Conservation (phyloP, 2,888 invertebrate genomes). For the Carterocephalus palaemon region DNA sequence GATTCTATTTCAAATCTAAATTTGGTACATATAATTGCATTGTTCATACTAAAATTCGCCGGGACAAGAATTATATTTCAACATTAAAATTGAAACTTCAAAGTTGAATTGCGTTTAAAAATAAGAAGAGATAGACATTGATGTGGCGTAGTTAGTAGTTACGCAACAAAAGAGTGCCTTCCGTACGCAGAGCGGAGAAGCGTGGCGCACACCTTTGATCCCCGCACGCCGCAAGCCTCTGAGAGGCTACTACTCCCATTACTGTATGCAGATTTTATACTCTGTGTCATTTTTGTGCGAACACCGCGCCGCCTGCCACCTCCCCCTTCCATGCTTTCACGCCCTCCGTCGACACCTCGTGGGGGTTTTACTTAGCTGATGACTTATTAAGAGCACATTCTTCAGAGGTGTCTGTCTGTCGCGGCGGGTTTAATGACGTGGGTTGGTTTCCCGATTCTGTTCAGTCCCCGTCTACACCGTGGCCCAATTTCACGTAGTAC, state of each 20-base stretch:
- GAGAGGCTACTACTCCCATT: conserved; percentile 66
- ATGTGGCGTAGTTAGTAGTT: conserved; percentile 13
- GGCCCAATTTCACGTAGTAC: conserved; percentile 54
- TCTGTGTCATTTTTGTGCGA: conserved; percentile 75
- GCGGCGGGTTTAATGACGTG: conserved; percentile 73
- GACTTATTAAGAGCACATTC: conserved; percentile 79
- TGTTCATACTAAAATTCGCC: too few species aligned
- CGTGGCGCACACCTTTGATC: conserved; percentile 54
- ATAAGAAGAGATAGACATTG: conserved; percentile 10
- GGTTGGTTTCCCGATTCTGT: conserved; percentile 54
- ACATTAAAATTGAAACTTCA: too few species aligned
- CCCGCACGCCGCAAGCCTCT: conserved; percentile 58
- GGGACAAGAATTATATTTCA: too few species aligned
- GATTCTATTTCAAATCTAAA: too few species aligned
- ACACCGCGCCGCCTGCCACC: conserved; percentile 42
- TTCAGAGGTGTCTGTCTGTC: conserved; percentile 76
- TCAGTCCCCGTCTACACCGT: conserved; percentile 38
- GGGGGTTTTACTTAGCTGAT: conserved; percentile 73
- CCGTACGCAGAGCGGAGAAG: conserved; percentile 18
- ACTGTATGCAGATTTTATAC: conserved; percentile 76
- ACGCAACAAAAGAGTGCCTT: conserved; percentile 28
- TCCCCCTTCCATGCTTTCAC: conserved; percentile 30
- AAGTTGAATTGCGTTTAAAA: neutral
- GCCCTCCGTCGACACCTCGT: conserved; percentile 37
- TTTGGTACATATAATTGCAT: too few species aligned